Percentiles rank a stretch among this genome's conserved stretches.
Conservation (phyloP, 2,113 vertebrate species). For the Takifugu flavidus region DNA sequence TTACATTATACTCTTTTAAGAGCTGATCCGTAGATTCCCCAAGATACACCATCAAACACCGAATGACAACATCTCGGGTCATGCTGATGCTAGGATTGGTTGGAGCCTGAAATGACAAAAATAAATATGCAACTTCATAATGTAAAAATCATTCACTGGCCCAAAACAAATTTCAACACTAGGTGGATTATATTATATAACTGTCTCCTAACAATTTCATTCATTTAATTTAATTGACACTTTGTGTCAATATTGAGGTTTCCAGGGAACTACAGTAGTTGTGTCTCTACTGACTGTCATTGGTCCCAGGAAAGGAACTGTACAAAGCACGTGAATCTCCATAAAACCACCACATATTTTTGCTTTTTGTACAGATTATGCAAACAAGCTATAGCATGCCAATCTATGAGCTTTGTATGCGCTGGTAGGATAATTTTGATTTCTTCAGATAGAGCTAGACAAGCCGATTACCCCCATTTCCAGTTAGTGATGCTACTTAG, state of each 20-base stretch:
- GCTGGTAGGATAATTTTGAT: too few species aligned
- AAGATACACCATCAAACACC: constrained; percentile 7
- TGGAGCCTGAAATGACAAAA: constrained; percentile 2
- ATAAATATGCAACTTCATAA: too few species aligned
- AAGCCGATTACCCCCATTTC: background rate
- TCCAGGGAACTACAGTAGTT: background rate
- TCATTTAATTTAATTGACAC: background rate
- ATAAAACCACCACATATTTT: too few species aligned
- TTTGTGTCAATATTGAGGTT: background rate
- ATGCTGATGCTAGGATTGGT: background rate
- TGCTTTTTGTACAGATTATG: too few species aligned
- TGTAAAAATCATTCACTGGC: too few species aligned
- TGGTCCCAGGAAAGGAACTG: too few species aligned
- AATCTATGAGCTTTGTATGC: too few species aligned
- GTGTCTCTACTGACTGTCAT: background rate
- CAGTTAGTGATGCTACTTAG: background rate
- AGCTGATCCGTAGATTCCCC: constrained; percentile 10
- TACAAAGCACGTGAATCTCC: too few species aligned
- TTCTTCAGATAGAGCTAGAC: background rate
- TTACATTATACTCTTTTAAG: background rate
- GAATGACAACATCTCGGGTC: constrained; percentile 1
- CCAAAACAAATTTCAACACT: too few species aligned
- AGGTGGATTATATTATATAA: too few species aligned
- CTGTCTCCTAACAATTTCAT: too few species aligned
- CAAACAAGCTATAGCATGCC: too few species aligned